Evolutionary conservation across 2,113 vertebrate species (phyloP).

Genomic region (Nicator chloris): DNA sequence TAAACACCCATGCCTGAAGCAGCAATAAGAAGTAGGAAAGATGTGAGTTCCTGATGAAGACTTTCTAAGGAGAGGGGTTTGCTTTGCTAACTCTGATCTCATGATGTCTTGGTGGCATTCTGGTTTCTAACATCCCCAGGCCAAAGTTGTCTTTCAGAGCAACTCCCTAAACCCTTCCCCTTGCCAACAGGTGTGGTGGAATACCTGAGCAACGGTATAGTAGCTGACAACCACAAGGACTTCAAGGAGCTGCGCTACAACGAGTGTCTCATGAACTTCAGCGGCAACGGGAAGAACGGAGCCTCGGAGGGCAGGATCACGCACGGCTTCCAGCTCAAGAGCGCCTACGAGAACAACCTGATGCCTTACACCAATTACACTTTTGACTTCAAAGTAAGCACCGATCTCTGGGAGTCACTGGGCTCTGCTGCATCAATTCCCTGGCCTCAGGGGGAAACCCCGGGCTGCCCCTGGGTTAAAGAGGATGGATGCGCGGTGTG

Average conservation of each 20-base stretch:
- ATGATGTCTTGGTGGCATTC: rapidly evolving
- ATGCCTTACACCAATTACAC: constrained; percentile 99
- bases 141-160: background rate
- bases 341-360: constrained; percentile 94
- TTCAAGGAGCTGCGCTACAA: constrained; percentile 97
- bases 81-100: background rate
- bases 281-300: constrained; percentile 90
- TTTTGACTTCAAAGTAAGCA: constrained; percentile 95
- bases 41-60: rapidly evolving
- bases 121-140: background rate
- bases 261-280: constrained; percentile 98
- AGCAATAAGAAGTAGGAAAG: background rate
- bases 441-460: background rate
- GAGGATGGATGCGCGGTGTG: rapidly evolving
- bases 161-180: background rate
- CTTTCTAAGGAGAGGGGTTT: background rate
- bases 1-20: background rate
- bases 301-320: constrained; percentile 91
- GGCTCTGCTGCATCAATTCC: background rate
- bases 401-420: background rate
- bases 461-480: rapidly evolving
- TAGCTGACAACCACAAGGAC: constrained; percentile 99
- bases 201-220: constrained; percentile 94
- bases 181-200: constrained; percentile 90
- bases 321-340: constrained; percentile 96